Evolutionary conservation across 53 echinoderm and acorn worm genomes (phyloP).

Genomic region (Luidia sarsii): DNA sequence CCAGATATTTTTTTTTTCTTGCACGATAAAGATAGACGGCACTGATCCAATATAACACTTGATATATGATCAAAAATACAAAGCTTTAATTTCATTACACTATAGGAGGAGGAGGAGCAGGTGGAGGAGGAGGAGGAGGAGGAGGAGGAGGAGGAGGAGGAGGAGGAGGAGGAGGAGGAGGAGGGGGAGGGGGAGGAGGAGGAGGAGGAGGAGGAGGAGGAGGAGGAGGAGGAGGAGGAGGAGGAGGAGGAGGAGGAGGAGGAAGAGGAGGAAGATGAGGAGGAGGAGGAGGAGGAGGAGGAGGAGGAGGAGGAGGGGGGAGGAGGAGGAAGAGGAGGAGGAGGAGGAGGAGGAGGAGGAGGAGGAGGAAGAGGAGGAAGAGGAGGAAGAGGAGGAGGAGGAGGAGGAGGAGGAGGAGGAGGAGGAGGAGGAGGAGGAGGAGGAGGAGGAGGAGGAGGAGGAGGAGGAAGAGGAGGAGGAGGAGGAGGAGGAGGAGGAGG

Average conservation of each 20-base stretch:
- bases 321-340: no score
- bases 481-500: no score
- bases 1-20: no score
- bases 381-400: constrained; percentile 35
- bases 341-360: no score
- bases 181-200: constrained; percentile 10
- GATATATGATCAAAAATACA: no score
- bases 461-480: no score
- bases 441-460: constrained; percentile 32
- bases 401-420: neutral
- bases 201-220: neutral
- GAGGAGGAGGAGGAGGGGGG: neutral
- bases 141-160: constrained; percentile 8
- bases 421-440: constrained; percentile 29
- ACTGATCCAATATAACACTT: no score
- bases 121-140: constrained; percentile 14
- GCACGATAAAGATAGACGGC: no score
- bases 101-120: constrained; percentile 14
- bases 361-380: constrained; percentile 22
- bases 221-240: neutral
- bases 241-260: neutral
- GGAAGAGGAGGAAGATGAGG: neutral
- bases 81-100: no score
- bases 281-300: neutral
- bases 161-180: no score